Evolutionary conservation across 2,888 invertebrate genomes (phyloP).

Genomic region (Caenorhabditis angaria): DNA sequence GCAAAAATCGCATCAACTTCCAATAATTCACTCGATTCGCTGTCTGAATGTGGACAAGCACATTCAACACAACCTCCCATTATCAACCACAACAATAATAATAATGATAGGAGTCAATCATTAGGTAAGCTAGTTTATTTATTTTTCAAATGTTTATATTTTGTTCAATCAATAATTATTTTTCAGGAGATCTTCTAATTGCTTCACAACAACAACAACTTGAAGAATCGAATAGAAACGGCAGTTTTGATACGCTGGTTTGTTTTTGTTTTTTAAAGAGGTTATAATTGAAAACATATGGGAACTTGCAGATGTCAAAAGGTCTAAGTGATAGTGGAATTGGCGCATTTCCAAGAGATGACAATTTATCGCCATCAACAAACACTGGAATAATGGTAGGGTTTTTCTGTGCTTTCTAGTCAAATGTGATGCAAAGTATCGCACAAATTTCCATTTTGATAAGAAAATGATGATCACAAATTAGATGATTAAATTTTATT

Average conservation of each 20-base stretch:
- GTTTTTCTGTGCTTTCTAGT: too few species aligned
- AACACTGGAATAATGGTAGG: too few species aligned
- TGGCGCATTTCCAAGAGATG: conserved; percentile 29
- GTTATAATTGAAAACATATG: conserved; percentile 3
- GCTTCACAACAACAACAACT: not conserved
- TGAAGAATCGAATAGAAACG: conserved; percentile 23
- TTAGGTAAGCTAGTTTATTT: conserved; percentile 7
- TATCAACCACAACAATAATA: not conserved
- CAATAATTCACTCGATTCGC: conserved; percentile 35
- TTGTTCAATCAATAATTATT: conserved; percentile 1
- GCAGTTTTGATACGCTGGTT: conserved; percentile 37
- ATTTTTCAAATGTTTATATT: too few species aligned
- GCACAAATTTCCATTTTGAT: not conserved
- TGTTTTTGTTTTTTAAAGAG: not conserved
- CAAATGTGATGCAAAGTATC: conserved; percentile 15
- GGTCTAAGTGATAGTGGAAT: conserved; percentile 42
- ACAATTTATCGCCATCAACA: conserved; percentile 29
- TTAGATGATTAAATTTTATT: too few species aligned
- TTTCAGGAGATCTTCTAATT: conserved; percentile 6
- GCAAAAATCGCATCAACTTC: conserved; percentile 3
- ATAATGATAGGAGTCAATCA: conserved; percentile 9
- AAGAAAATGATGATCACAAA: not conserved
- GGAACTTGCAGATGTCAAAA: conserved; percentile 21
- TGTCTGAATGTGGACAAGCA: conserved; percentile 36
- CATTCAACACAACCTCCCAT: not conserved